A percentile compares a stretch with the other conserved stretches of the same genome.
phyloP scores from a whole-genome alignment of 2,797 vertebrate species.

The Hydrophis major region DNA sequence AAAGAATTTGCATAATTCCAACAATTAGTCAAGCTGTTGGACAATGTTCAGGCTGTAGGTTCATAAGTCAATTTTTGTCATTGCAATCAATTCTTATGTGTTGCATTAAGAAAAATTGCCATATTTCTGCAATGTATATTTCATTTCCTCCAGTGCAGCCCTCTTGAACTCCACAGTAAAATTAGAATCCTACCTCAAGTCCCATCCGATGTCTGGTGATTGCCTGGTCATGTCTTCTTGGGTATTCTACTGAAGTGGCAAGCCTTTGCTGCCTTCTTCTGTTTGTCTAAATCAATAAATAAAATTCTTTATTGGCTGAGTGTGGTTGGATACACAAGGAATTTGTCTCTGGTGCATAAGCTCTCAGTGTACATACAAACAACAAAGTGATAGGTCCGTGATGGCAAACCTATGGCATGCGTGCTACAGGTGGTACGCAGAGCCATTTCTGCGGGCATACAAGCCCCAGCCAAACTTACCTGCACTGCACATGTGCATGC shows the following conservation, averaged over 20 bases:
- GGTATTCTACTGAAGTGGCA: not conserved
- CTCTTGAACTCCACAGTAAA: not conserved
- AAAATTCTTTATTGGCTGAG: not conserved
- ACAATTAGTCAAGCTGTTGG: not conserved
- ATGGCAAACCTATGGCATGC: too few relatives aligned
- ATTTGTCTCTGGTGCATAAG: not conserved
- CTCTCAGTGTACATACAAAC: too few relatives aligned
- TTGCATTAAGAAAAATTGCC: not conserved
- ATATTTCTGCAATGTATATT: not conserved
- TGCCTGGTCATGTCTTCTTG: not conserved
- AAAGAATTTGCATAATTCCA: not conserved
- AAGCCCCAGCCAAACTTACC: too few relatives aligned
- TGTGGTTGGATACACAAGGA: not conserved
- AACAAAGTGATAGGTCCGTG: not conserved
- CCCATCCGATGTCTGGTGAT: not conserved
- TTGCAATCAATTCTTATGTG: not conserved
- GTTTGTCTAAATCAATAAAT: not conserved
- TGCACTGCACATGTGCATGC: too few relatives aligned
- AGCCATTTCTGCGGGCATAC: too few relatives aligned
- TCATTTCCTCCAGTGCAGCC: not conserved
- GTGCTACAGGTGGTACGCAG: too few relatives aligned
- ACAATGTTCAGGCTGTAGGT: not conserved
- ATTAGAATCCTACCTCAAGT: not conserved
- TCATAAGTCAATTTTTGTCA: not conserved
- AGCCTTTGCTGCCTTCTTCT: not conserved